These are phyloP conservation scores for Atta colombica DNA, from an alignment of 1,140 invertebrate species.

Conservation along the genomic window DNA sequence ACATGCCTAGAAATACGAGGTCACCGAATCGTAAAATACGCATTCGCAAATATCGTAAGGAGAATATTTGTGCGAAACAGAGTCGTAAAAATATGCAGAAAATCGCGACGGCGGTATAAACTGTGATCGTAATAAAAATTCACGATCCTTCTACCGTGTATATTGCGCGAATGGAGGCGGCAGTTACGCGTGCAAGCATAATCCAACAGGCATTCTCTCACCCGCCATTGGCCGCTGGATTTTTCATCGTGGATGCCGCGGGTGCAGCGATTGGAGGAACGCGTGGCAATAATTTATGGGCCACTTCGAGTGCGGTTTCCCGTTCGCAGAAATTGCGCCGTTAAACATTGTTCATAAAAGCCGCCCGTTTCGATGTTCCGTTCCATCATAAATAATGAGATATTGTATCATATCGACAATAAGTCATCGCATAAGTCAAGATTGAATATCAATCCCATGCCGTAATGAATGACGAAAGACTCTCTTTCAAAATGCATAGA, in stretches of 20 bases:
- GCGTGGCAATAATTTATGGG: conserved; percentile 69
- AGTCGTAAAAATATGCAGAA: neutral
- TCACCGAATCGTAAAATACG: conserved; percentile 58
- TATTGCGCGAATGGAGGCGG: conserved; percentile 61
- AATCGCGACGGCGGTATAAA: neutral
- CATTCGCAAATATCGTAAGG: conserved; percentile 28
- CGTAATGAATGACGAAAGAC: conserved; percentile 50
- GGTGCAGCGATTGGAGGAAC: conserved; percentile 68
- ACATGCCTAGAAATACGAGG: conserved; percentile 40
- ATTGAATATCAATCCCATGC: conserved; percentile 59
- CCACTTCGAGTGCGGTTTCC: conserved; percentile 45
- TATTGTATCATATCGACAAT: conserved; percentile 42
- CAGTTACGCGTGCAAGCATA: conserved; percentile 53
- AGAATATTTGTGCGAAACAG: conserved; percentile 38
- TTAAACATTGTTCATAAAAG: conserved; percentile 32
- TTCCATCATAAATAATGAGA: conserved; percentile 30
- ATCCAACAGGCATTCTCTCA: conserved; percentile 65
- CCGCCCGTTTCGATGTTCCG: conserved; percentile 19
- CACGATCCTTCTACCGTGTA: conserved; percentile 59
- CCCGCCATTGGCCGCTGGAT: conserved; percentile 63
- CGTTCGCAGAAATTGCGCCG: conserved; percentile 54
- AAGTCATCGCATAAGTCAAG: conserved; percentile 43
- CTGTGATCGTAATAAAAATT: conserved; percentile 17
- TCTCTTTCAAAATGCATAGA: conserved; percentile 57
- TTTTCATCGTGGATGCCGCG: conserved; percentile 52